A percentile compares a stretch with the other conserved stretches of the same genome.
These are phyloP conservation scores for Serilophus lunatus DNA, from an alignment of 2,113 vertebrate species.

Conservation along the genomic window DNA sequence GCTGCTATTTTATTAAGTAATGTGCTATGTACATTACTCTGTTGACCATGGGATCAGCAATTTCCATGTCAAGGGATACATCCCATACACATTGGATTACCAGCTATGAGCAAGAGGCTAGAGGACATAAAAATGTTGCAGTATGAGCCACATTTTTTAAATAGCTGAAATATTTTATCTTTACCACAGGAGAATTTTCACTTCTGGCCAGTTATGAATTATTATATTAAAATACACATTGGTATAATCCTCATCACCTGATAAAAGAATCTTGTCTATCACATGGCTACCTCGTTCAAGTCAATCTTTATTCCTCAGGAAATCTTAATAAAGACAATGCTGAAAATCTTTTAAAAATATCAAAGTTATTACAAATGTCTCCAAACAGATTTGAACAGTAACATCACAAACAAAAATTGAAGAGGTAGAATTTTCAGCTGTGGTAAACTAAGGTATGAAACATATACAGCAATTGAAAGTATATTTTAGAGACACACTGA, in stretches of 20 bases:
- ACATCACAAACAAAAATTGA: background rate
- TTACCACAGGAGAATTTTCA: slow-evolving; percentile 11
- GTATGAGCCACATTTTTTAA: slow-evolving; percentile 36
- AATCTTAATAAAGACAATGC: background rate
- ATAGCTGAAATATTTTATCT: slow-evolving; percentile 24
- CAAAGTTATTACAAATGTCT: background rate
- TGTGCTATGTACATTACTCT: background rate
- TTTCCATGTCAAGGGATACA: background rate
- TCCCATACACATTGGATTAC: background rate
- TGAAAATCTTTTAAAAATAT: background rate
- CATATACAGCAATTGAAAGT: background rate
- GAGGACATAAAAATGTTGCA: background rate
- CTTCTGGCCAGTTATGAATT: slow-evolving; percentile 32
- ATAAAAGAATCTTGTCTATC: background rate
- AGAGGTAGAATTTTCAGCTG: background rate
- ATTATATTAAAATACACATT: slow-evolving; percentile 21
- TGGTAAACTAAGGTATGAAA: background rate
- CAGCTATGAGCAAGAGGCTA: background rate
- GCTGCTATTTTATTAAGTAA: background rate
- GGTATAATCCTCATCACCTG: background rate
- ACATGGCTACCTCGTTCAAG: background rate
- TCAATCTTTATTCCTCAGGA: background rate
- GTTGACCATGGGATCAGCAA: background rate
- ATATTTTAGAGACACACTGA: background rate
- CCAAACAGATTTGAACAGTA: background rate